Evolutionary conservation across 2,113 vertebrate species (phyloP), one percentile per base, ranked within the genome.

Genomic region (Nematolebias whitei): DNA sequence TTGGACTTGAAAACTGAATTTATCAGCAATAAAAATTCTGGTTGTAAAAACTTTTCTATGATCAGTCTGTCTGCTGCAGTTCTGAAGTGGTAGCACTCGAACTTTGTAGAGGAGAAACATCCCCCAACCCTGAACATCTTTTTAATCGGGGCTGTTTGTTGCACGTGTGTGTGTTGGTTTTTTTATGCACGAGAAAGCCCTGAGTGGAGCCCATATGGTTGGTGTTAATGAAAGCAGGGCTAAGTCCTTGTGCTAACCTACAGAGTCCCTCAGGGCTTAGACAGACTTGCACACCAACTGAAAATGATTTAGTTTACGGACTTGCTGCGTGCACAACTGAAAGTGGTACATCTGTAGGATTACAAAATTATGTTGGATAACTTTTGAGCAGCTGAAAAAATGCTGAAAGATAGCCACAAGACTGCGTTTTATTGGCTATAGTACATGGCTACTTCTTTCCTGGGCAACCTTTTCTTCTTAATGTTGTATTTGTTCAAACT

Each of bases 161-260:
- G 32, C 5, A 35, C 32, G 9, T 56, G 68, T 55, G 59, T 60
- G 35, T 44, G 0, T 55, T 29, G 26, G 15, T 58, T 57, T 63
- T 55, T 78, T 47, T 57, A 64, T 41, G 76, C 53, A 26, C 64
- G 49, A 66, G 70, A 35, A 71, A 78, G 62, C 65, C 23, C 52
- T 13, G 62, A 53, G 62, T 49, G 41, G 55, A 71, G 56, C 60
- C 63, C 79, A 64, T 80, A 80, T 71, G 67, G 81, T 45, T 54
- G 67, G 6, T 63, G 72, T 70, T 86, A 83, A 81, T 81, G 84
- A 81, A 75, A 73, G 77, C 44, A 35, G 50, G 54, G 54, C 26
- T 57, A 54, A 79, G 78, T 82, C 76, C 67, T 78, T 80, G 82
- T 65, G 71, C 71, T 78, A 60, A 82, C 79, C 82, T 76, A 52